Evolutionary conservation across 92 coral and sea anemone genomes (phyloP).

Genomic region (Phymanthus crucifer): DNA sequence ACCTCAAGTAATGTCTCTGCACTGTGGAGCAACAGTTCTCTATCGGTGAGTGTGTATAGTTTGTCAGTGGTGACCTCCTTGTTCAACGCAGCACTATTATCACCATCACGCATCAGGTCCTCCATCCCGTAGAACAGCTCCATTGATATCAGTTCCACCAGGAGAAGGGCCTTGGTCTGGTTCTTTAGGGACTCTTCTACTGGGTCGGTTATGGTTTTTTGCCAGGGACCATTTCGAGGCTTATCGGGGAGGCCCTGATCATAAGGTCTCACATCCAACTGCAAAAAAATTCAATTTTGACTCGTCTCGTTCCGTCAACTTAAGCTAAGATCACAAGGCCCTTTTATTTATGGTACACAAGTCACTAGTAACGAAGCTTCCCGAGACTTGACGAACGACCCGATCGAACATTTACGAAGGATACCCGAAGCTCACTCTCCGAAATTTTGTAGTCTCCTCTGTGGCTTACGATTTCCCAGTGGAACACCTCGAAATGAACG

Average conservation of each 20-base stretch:
- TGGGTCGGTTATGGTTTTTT: conserved; percentile 23
- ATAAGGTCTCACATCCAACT: conserved; percentile 4
- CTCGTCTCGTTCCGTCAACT: neutral
- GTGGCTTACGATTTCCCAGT: no score
- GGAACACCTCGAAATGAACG: no score
- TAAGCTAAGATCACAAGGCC: no score
- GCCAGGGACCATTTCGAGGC: conserved; percentile 38
- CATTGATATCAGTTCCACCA: conserved; percentile 79
- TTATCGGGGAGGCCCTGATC: conserved; percentile 22
- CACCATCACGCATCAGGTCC: conserved; percentile 61
- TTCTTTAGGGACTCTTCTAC: conserved; percentile 65
- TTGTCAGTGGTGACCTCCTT: conserved; percentile 52
- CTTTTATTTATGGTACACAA: no score
- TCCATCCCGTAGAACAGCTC: conserved; percentile 86
- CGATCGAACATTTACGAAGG: neutral
- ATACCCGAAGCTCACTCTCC: no score
- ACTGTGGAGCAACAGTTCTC: conserved; percentile 75
- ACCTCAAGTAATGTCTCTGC: conserved; percentile 90
- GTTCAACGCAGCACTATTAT: conserved; percentile 37
- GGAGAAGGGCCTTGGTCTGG: conserved; percentile 86
- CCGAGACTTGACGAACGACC: no score
- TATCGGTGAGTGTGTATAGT: conserved; percentile 62
- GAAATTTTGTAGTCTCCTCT: no score
- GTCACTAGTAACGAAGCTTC: no score
- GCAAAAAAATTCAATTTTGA: neutral